Percentiles rank a stretch among this genome's conserved stretches.
These are phyloP conservation scores for Tragulus kanchil DNA, from an alignment of 2,113 vertebrate species.

Conservation along the genomic window DNA sequence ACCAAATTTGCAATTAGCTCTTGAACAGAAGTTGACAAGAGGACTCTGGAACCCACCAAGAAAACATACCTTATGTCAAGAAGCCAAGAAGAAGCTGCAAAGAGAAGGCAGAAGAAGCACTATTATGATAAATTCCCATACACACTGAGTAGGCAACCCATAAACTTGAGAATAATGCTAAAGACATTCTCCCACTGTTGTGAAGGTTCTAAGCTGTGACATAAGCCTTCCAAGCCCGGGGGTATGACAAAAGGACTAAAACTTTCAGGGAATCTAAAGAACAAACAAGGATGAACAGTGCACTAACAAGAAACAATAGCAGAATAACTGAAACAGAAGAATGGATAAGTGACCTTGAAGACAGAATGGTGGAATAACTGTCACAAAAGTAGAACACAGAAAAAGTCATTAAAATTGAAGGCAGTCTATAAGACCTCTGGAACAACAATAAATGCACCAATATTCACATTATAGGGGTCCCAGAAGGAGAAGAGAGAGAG, in stretches of 20 bases:
- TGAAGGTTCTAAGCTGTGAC: neutral
- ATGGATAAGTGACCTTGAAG: neutral
- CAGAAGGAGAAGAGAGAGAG: too few relatives aligned
- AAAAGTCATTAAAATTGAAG: too few relatives aligned
- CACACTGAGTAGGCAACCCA: neutral
- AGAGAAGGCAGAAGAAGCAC: neutral
- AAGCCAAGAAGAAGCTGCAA: neutral
- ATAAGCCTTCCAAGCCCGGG: neutral
- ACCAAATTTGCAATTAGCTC: neutral
- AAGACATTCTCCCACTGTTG: neutral
- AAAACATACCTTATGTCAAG: neutral
- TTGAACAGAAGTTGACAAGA: neutral
- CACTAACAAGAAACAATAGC: neutral
- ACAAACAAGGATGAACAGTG: neutral
- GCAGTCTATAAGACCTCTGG: too few relatives aligned
- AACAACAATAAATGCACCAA: too few relatives aligned
- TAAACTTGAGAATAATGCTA: neutral
- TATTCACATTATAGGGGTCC: too few relatives aligned
- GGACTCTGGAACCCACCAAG: neutral
- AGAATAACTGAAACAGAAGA: neutral
- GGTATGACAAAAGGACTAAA: neutral
- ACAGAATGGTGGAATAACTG: neutral
- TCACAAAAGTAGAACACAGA: too few relatives aligned
- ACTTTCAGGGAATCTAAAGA: neutral
- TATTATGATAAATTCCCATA: neutral